These are phyloP conservation scores for Agrochola lychnidis DNA, from an alignment of 2,888 invertebrate species.

Conservation along the genomic window DNA sequence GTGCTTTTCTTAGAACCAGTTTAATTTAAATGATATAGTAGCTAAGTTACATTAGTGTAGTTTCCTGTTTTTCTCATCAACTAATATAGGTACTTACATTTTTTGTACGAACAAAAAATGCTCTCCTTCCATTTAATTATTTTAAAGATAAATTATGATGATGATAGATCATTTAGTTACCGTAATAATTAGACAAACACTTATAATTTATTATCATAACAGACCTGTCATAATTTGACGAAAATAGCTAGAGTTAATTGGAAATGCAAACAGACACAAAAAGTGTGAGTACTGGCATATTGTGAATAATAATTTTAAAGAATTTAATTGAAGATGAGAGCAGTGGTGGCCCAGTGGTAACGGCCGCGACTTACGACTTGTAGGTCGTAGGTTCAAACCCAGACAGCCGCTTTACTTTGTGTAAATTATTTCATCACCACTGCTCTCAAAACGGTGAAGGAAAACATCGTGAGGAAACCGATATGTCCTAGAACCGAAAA, in stretches of 20 bases:
- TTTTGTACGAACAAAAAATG: slow-evolving; percentile 36
- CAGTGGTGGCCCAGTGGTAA: no score
- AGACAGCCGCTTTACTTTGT: no score
- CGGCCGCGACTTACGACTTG: no score
- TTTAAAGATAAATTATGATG: slow-evolving; percentile 39
- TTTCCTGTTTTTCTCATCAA: slow-evolving; percentile 32
- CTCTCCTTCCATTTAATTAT: slow-evolving; percentile 16
- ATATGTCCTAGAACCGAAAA: no score
- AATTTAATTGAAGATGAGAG: no score
- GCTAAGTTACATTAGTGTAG: neutral
- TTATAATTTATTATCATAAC: slow-evolving; percentile 38
- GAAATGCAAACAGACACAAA: slow-evolving; percentile 30
- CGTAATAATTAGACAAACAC: slow-evolving; percentile 37
- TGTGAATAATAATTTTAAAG: neutral
- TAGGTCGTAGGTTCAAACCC: no score
- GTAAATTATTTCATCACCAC: no score
- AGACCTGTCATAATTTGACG: slow-evolving; percentile 26
- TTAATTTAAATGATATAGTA: neutral
- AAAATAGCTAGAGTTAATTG: slow-evolving; percentile 36
- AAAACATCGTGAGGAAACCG: no score
- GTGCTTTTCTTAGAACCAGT: slow-evolving; percentile 11
- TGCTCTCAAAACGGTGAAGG: no score
- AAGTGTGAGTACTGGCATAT: neutral
- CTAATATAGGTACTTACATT: slow-evolving; percentile 1
- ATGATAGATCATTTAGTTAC: slow-evolving; percentile 38